Evolutionary conservation across 92 coral and sea anemone species (phyloP), one percentile per base, ranked within the genome.

Genomic region (Epizoanthus illoricatus): DNA sequence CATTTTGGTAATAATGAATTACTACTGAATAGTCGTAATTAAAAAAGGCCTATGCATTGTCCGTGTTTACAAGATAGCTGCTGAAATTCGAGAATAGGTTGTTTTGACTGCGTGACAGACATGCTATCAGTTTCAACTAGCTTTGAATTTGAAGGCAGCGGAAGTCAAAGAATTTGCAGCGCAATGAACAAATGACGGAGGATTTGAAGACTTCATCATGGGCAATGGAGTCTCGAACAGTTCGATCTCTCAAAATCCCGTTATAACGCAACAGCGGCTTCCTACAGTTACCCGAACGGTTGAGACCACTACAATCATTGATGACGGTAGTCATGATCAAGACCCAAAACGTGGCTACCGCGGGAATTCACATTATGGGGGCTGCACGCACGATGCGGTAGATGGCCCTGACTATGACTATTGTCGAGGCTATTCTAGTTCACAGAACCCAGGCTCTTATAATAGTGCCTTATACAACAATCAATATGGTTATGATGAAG

Each of bases 201-300:
- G 18, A 43, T 63, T 78, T 78, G 71, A 63, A 63, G 60, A 40
- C 59, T 62, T 62, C 69, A 41, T 54, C 59, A 78, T 78, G 82
- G 82, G 82, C 11, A 78, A 43, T 78, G 82, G 82, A 19, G 82
- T 59, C 17, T 78, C 82, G 4, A 78, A 19, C 63, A 39, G 47
- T 20, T 18, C 57, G 36, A 63, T 2, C 36, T 45, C 40, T 45
- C 82, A 78, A 17, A 63, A 43, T 62, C 54, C 71, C 7, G 56
- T 54, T 23, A 4, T 63, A 23, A 78, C 15, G 19, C 71, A 62
- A 49, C 82, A 78, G 20, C 71, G 33, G 19, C 11, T 12, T 7
- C 71, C 82, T 24, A 62, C 71, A 43, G 11, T 19, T 57, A 78
- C 82, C 47, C 82, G 60, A 63, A 78, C 82, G 5, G 71, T 78